These are phyloP conservation scores for Caradrina clavipalpis DNA, from an alignment of 2,888 invertebrate genomes.

Conservation along the genomic window DNA sequence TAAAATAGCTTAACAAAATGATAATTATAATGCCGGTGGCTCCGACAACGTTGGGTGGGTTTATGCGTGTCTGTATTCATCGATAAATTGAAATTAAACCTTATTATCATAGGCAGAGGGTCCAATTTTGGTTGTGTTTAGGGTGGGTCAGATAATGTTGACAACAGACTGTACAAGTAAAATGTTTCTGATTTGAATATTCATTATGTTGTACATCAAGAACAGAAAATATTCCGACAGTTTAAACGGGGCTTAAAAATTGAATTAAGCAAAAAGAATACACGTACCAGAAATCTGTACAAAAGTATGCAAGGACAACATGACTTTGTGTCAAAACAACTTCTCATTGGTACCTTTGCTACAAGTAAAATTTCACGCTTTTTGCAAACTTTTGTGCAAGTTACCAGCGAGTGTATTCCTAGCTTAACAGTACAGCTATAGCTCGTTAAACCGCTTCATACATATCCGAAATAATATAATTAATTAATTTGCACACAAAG, in stretches of 20 bases:
- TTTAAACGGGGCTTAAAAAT: neutral
- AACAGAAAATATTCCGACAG: neutral
- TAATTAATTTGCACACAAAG: conserved; percentile 35
- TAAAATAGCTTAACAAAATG: no score
- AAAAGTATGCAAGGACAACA: neutral
- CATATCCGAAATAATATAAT: conserved; percentile 20
- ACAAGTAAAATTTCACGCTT: neutral
- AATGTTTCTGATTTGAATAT: conserved; percentile 18
- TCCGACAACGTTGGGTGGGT: no score
- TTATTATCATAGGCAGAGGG: no score
- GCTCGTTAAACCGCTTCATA: conserved; percentile 1
- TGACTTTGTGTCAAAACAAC: neutral
- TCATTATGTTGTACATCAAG: conserved; percentile 11
- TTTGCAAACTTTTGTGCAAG: neutral
- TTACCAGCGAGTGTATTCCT: neutral
- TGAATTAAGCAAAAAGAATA: neutral
- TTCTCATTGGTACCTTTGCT: neutral
- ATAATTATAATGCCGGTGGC: no score
- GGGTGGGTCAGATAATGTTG: no score
- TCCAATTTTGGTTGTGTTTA: no score
- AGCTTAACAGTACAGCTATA: neutral
- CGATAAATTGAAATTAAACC: no score
- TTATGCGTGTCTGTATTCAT: no score
- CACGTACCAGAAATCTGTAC: neutral
- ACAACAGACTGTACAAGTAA: no score